A percentile compares a stretch with the other conserved stretches of the same genome.
phyloP scores from a whole-genome alignment of 2,797 vertebrate species.

The Mus caroli region DNA sequence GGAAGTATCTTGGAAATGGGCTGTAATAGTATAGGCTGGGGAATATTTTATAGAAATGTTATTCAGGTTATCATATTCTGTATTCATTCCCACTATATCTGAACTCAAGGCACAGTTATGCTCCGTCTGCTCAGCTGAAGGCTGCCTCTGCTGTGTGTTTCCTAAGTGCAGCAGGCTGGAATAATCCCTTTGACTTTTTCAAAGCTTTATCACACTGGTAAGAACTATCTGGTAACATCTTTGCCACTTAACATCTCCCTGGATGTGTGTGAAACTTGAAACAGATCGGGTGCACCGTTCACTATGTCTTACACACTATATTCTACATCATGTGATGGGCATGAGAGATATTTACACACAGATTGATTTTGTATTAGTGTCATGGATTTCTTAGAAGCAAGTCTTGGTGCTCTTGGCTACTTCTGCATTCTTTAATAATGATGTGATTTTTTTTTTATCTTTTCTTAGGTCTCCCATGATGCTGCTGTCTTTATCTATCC shows the following conservation, averaged over 20 bases:
- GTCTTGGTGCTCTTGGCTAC: slow-evolving; percentile 14
- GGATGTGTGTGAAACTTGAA: background rate
- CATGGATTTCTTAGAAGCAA: slow-evolving; percentile 48
- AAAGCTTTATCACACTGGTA: background rate
- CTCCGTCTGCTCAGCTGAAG: background rate
- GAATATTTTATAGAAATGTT: background rate
- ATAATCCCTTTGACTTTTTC: background rate
- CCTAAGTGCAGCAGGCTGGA: background rate
- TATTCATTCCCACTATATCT: background rate
- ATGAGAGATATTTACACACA: background rate
- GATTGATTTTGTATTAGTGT: slow-evolving; percentile 46
- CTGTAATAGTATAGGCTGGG: background rate
- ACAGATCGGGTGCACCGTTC: background rate
- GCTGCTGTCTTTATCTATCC: slow-evolving; percentile 73
- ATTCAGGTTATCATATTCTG: background rate
- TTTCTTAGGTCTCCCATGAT: slow-evolving; percentile 68
- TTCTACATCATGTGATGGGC: background rate
- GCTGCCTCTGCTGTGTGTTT: background rate
- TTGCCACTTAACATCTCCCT: slow-evolving; percentile 16
- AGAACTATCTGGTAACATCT: background rate
- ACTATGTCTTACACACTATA: background rate
- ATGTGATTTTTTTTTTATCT: slow-evolving; percentile 61
- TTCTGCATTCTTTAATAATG: slow-evolving; percentile 72
- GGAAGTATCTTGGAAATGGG: background rate
- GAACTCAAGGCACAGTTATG: background rate